A percentile compares a stretch with the other conserved stretches of the same genome.
Conservation (phyloP, 2,888 invertebrate species). For the Phoronis australis region DNA sequence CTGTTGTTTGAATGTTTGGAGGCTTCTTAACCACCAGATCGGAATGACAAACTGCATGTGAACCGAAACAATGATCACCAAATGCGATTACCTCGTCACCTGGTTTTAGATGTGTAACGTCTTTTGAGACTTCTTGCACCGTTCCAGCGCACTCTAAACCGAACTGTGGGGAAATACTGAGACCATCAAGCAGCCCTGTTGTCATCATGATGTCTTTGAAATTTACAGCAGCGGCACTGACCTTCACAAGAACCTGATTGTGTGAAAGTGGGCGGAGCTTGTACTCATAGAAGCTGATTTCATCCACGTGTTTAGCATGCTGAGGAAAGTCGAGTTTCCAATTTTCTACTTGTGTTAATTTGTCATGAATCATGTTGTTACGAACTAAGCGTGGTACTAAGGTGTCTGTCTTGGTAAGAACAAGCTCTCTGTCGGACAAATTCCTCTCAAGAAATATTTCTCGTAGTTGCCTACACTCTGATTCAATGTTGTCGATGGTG, state of each 20-base stretch:
- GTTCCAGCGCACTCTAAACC: conserved; percentile 1
- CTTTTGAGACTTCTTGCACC: neutral
- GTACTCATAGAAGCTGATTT: neutral
- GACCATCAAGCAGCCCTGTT: conserved; percentile 1
- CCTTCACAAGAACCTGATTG: conserved; percentile 2
- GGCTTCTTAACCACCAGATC: conserved; percentile 2
- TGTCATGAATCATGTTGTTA: too few relatives aligned
- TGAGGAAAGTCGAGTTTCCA: too few relatives aligned
- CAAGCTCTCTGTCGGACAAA: too few relatives aligned
- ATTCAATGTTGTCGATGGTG: too few relatives aligned
- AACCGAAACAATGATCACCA: conserved; percentile 1
- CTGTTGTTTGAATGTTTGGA: neutral
- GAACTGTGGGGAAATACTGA: neutral
- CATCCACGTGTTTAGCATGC: neutral
- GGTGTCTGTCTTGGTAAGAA: too few relatives aligned
- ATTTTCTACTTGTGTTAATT: too few relatives aligned
- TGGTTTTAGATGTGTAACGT: neutral
- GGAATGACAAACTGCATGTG: neutral
- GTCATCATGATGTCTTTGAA: conserved; percentile 5
- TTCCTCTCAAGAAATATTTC: too few relatives aligned
- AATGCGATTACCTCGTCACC: conserved; percentile 3
- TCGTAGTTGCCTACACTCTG: too few relatives aligned
- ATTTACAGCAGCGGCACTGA: conserved; percentile 2
- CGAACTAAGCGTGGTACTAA: too few relatives aligned
- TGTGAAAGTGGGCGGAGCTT: neutral